These are phyloP conservation scores for Drosophila parabipectinata DNA, from an alignment of 1,140 invertebrate genomes.

Conservation along the genomic window DNA sequence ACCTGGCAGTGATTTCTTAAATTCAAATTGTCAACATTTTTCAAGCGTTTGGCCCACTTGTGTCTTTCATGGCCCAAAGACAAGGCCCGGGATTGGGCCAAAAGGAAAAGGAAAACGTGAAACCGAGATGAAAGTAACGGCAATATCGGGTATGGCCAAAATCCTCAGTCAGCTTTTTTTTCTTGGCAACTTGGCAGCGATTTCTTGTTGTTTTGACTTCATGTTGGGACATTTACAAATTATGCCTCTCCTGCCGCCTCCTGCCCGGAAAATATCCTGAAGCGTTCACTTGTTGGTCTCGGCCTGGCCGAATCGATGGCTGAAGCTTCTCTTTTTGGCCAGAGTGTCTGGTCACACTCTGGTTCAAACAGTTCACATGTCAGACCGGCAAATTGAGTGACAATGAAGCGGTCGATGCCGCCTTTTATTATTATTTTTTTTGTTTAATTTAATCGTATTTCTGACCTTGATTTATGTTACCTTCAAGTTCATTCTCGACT, in stretches of 20 bases:
- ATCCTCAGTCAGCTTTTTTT: slow-evolving; percentile 25
- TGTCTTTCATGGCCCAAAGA: slow-evolving; percentile 35
- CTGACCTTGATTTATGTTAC: slow-evolving; percentile 1
- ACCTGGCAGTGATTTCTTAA: slow-evolving; percentile 26
- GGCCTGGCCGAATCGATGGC: slow-evolving; percentile 35
- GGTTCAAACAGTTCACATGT: slow-evolving; percentile 64
- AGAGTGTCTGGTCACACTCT: slow-evolving; percentile 22
- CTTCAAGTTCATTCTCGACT: background rate
- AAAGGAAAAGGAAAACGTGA: background rate
- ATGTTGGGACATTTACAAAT: slow-evolving; percentile 73
- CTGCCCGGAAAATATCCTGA: background rate
- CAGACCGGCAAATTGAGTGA: slow-evolving; percentile 66
- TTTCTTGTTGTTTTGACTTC: slow-evolving; percentile 49
- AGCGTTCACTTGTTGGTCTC: slow-evolving; percentile 41
- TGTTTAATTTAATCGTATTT: background rate
- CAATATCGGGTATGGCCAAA: slow-evolving; percentile 35
- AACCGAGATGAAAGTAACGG: slow-evolving; percentile 9
- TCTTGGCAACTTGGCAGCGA: slow-evolving; percentile 21
- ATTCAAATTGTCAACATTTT: slow-evolving; percentile 77
- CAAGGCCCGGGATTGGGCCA: slow-evolving; percentile 6
- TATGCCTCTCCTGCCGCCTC: slow-evolving; percentile 29
- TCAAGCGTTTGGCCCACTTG: slow-evolving; percentile 55
- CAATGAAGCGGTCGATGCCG: slow-evolving; percentile 58
- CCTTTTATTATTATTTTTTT: slow-evolving; percentile 4
- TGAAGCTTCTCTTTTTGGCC: slow-evolving; percentile 22